These are phyloP conservation scores for Octomys mimax DNA, from an alignment of 2,797 vertebrate species.

Conservation along the genomic window DNA sequence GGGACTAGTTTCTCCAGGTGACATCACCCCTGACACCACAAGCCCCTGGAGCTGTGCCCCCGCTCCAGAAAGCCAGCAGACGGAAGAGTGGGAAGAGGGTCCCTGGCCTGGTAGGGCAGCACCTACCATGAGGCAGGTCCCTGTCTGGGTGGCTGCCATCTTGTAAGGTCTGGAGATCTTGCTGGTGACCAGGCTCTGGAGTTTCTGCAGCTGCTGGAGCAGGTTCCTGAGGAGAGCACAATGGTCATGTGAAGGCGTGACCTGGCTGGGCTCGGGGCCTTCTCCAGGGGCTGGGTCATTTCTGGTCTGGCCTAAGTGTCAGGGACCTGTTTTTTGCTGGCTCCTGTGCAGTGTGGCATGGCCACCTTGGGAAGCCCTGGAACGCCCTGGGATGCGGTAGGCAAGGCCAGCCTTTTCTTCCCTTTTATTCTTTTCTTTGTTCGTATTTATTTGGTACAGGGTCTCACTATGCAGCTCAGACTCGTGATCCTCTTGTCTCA, in stretches of 20 bases:
- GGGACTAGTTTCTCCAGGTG: neutral
- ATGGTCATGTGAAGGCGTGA: slow-evolving; percentile 36
- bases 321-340: neutral
- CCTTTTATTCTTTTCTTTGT: neutral
- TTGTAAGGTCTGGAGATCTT: slow-evolving; percentile 97
- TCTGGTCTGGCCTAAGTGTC: neutral
- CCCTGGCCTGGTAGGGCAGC: neutral
- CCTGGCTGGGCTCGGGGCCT: neutral
- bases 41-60: neutral
- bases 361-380: neutral
- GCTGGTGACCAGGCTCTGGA: slow-evolving; percentile 96
- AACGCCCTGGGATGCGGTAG: neutral
- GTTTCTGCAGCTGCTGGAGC: slow-evolving; percentile 98
- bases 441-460: no score
- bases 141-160: slow-evolving; percentile 98
- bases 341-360: neutral
- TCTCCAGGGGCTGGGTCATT: neutral
- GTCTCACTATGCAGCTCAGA: no score
- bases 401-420: neutral
- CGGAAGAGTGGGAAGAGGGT: neutral
- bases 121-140: slow-evolving; percentile 98
- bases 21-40: rapidly evolving
- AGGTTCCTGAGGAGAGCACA: slow-evolving; percentile 92
- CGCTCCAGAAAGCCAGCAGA: neutral
- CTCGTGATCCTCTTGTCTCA: no score